Base-by-base conservation (phyloP, 2,113 vertebrate genomes). In the Microtus oregoni region DNA sequence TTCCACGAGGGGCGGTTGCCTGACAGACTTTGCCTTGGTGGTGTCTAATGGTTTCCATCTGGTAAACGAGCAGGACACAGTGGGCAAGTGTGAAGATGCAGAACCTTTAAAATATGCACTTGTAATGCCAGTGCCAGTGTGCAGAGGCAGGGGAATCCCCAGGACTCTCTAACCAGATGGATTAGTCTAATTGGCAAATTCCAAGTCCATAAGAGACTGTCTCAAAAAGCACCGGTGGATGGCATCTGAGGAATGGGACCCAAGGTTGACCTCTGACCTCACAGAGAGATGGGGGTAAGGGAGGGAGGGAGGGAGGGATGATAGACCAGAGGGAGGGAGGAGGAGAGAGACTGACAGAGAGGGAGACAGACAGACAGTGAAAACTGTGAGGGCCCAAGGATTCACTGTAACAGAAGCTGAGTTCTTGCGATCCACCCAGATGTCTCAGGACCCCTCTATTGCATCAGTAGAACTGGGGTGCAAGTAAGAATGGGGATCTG, bases 401-500 rank as follows among this genome's bases (percentile, higher is more conserved):
- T 24, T 68, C 22, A 41, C 5, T 58, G 4, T 7, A 28, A 65
- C 52, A 17, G 7, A 7, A 65, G 17, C 58, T 52, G 35, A 47
- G 28, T 67, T 41, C 52, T 88, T 12, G 6, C 32, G 20, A 13
- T 58, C 20, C 52, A 81, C 52, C 5, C 52, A 41, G 35, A 15
- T 35, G 10, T 3, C 24, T 67, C 11, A 22, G 88, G 13, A 24
- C 38, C 32, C 5, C 0, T 24, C 2, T 47, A 5, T 12, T 47
- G 32, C 3, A 8, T 6, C 19, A 1, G n/a, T 1, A 35, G 41
- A 61, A 52, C 41, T 7, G 15, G 35, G 13, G 38, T 3, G 2
- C 11, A 78, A 7, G 38, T 44, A 38, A 81, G 93, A 50, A 79
- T 30, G 26, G 41, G 76, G 19, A 19, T 35, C 61, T 0, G 9